These are phyloP conservation scores for Sminthopsis crassicaudata DNA, from an alignment of 2,113 vertebrate species.

Conservation along the genomic window DNA sequence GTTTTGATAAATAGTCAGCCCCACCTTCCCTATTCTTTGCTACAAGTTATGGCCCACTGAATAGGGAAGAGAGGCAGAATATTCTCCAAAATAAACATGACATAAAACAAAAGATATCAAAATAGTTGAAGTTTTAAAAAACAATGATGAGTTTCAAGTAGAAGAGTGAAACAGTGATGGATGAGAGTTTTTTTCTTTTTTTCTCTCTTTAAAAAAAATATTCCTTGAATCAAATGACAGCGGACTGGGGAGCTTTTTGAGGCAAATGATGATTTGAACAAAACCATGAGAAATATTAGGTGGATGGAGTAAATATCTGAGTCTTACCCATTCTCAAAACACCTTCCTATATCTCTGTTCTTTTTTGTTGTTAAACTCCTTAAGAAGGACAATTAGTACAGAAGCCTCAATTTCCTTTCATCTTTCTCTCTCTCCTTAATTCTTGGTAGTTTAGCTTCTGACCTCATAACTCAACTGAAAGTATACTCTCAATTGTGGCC, in stretches of 20 bases:
- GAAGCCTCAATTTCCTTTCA: accelerated
- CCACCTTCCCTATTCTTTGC: background rate
- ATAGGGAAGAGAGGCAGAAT: background rate
- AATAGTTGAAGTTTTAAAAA: background rate
- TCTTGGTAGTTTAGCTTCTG: too few species aligned
- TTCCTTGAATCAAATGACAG: background rate
- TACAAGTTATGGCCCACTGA: background rate
- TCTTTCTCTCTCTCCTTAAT: too few species aligned
- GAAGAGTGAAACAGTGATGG: background rate
- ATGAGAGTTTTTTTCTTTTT: background rate
- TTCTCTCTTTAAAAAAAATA: background rate
- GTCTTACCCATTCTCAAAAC: background rate
- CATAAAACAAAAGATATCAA: background rate
- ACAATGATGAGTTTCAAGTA: background rate
- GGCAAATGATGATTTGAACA: background rate
- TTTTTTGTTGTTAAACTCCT: background rate
- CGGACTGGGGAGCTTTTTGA: background rate
- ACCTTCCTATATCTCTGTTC: background rate
- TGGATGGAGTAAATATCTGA: background rate
- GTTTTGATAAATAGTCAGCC: background rate
- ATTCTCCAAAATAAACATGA: background rate
- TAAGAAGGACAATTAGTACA: background rate
- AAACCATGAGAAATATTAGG: background rate
- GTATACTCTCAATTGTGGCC: background rate
- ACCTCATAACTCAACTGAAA: background rate